Conservation (phyloP, 2,113 vertebrate genomes). For the Hemibagrus wyckioides region DNA sequence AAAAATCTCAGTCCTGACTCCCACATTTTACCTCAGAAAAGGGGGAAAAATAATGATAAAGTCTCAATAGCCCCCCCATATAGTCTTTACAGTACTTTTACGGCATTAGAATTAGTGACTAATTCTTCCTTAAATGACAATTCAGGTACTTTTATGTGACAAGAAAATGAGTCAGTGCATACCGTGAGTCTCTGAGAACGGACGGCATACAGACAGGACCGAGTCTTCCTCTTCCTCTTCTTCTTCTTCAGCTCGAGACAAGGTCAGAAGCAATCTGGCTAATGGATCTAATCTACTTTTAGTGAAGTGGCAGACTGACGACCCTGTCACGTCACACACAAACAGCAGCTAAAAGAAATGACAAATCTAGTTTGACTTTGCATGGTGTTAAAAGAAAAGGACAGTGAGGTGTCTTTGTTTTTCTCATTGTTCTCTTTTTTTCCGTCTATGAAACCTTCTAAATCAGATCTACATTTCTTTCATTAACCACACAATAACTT, state of each 20-base stretch:
- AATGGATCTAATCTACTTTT: conserved; percentile 69
- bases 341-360: conserved; percentile 56
- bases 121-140: background rate
- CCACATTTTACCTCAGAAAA: background rate
- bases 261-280: conserved; percentile 63
- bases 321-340: conserved; percentile 61
- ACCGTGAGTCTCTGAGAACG: background rate
- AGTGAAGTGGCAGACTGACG: conserved; percentile 62
- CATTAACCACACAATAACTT: background rate
- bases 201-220: conserved; percentile 17
- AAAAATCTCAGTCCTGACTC: background rate
- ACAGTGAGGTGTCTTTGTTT: background rate
- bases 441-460: background rate
- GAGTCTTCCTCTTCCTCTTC: conserved; percentile 29
- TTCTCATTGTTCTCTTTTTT: background rate
- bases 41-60: too few relatives aligned
- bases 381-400: conserved; percentile 32
- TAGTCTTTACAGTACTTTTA: background rate
- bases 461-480: background rate
- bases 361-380: conserved; percentile 63
- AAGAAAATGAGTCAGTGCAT: background rate
- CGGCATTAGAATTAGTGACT: background rate
- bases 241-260: conserved; percentile 48
- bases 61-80: background rate
- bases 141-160: background rate